Evolutionary conservation across 2,888 invertebrate genomes (phyloP).

Genomic region (Hypena proboscidalis): DNA sequence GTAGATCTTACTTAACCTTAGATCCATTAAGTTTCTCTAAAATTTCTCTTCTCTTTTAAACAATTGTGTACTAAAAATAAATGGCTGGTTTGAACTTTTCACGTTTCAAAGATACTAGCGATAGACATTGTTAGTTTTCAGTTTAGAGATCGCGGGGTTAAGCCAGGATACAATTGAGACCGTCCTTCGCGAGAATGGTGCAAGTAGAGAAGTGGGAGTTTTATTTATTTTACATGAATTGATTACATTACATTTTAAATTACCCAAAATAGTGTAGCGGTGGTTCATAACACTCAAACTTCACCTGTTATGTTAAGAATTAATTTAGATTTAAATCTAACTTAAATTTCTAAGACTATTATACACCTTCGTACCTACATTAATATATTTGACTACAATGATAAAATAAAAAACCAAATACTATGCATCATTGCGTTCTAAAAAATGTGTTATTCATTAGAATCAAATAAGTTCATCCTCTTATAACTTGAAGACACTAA

Average conservation of each 20-base stretch:
- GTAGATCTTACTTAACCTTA: neutral
- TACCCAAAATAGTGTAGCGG: too few relatives aligned
- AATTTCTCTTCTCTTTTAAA: slow-evolving; percentile 23
- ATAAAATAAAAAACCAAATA: too few relatives aligned
- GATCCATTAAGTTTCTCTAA: slow-evolving; percentile 6
- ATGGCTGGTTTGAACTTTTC: slow-evolving; percentile 50
- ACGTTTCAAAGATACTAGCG: slow-evolving; percentile 47
- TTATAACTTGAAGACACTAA: slow-evolving; percentile 26
- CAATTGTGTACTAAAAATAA: slow-evolving; percentile 45
- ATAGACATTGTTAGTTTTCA: slow-evolving; percentile 51
- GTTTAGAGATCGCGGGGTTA: slow-evolving; percentile 48
- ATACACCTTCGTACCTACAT: too few relatives aligned
- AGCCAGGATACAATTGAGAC: slow-evolving; percentile 43
- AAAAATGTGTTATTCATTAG: too few relatives aligned
- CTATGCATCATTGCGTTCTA: too few relatives aligned
- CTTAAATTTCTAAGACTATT: too few relatives aligned
- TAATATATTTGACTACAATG: too few relatives aligned
- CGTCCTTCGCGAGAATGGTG: slow-evolving; percentile 21
- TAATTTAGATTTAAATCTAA: too few relatives aligned
- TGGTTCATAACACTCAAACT: too few relatives aligned
- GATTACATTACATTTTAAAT: too few relatives aligned
- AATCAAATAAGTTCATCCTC: slow-evolving; percentile 4
- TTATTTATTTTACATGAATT: too few relatives aligned
- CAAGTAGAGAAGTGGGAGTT: slow-evolving; percentile 22
- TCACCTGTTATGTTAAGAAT: too few relatives aligned